Conservation (phyloP, 2,797 vertebrate genomes). For the Benthosema pterotum region DNA sequence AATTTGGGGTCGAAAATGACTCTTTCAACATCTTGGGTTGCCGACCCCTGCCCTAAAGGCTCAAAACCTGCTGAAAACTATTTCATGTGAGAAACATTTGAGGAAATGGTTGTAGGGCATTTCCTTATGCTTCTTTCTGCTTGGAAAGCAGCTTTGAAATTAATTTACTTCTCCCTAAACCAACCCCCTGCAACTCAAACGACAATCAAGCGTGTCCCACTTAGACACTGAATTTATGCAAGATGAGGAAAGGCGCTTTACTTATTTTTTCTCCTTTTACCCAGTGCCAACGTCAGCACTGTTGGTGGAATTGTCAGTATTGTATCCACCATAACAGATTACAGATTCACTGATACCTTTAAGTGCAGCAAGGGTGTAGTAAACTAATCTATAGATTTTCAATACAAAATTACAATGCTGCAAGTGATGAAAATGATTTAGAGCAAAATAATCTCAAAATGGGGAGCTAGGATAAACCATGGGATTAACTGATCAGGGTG, state of each 20-base stretch:
- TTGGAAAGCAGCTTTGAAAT: too few relatives aligned
- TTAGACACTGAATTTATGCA: slow-evolving; percentile 18
- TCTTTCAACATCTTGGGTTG: too few relatives aligned
- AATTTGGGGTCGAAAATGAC: too few relatives aligned
- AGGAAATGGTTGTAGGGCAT: too few relatives aligned
- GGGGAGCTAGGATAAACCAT: slow-evolving; percentile 3
- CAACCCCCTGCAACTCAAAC: not conserved
- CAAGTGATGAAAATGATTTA: slow-evolving; percentile 26
- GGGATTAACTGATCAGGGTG: not conserved
- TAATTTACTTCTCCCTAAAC: not conserved
- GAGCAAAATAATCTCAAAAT: slow-evolving; percentile 6
- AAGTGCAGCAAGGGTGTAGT: slow-evolving; percentile 23
- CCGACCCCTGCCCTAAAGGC: too few relatives aligned
- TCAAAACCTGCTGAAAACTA: too few relatives aligned
- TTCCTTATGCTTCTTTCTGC: too few relatives aligned
- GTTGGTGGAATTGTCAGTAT: slow-evolving; percentile 32
- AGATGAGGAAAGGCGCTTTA: not conserved
- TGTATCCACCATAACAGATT: slow-evolving; percentile 25
- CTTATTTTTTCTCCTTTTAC: slow-evolving; percentile 8
- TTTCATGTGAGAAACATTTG: too few relatives aligned
- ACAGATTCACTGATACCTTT: slow-evolving; percentile 33
- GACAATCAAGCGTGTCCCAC: not conserved
- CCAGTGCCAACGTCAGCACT: slow-evolving; percentile 34
- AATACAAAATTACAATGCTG: slow-evolving; percentile 30
- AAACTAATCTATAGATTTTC: slow-evolving; percentile 59